A percentile compares a stretch with the other conserved stretches of the same genome.
Conservation (phyloP, 1,140 invertebrate species). For the Plutomurus gul region DNA sequence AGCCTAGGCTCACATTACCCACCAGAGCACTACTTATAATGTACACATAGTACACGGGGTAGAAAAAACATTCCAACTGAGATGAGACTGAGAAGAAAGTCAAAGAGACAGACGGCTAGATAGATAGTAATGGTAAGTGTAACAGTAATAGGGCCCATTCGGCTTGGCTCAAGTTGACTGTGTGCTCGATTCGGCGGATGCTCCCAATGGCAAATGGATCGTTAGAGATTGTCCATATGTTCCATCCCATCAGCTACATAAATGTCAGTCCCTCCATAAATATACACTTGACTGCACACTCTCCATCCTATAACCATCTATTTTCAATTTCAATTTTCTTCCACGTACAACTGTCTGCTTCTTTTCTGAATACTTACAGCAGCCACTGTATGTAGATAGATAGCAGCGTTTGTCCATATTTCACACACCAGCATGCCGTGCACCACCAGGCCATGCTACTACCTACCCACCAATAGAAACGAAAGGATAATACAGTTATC, state of each 20-base stretch:
- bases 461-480: background rate
- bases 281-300: constrained; percentile 45
- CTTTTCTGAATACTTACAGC: background rate
- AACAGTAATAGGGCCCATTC: constrained; percentile 22
- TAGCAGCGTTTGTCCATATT: background rate
- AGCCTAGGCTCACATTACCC: too few relatives aligned
- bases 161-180: constrained; percentile 22
- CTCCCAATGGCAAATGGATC: constrained; percentile 41
- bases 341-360: constrained; percentile 17
- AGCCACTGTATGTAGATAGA: background rate
- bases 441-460: background rate
- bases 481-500: constrained; percentile 24
- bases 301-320: constrained; percentile 36
- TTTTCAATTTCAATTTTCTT: constrained; percentile 42
- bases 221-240: constrained; percentile 52
- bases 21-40: too few relatives aligned
- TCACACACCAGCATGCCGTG: background rate
- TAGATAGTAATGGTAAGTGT: constrained; percentile 29
- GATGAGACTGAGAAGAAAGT: background rate
- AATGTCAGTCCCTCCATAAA: constrained; percentile 48
- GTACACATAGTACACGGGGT: background rate
- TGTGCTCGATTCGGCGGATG: constrained; percentile 9
- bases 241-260: constrained; percentile 53
- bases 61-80: background rate
- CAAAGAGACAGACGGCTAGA: constrained; percentile 17